These are phyloP conservation scores for Elysia chlorotica DNA, from an alignment of 1,140 invertebrate genomes.

Conservation along the genomic window DNA sequence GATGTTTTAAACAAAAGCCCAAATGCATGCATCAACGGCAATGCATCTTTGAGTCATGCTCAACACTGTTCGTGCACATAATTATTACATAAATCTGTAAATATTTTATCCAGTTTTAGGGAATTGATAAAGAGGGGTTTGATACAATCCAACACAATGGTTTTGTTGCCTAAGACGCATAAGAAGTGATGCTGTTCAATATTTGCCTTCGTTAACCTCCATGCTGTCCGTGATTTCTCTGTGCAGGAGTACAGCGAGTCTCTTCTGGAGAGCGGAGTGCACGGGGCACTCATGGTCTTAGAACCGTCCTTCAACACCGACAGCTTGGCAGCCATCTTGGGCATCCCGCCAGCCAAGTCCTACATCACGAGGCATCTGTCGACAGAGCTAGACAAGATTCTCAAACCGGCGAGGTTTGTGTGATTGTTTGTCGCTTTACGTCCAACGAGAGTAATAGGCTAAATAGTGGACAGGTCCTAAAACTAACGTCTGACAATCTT, in stretches of 20 bases:
- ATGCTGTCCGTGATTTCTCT: no score
- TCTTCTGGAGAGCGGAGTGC: slow-evolving; percentile 93
- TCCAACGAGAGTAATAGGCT: slow-evolving; percentile 26
- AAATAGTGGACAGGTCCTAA: slow-evolving; percentile 32
- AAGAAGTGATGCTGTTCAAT: no score
- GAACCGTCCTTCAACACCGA: slow-evolving; percentile 91
- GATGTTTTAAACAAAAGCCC: no score
- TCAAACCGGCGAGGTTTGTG: slow-evolving; percentile 84
- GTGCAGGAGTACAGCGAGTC: slow-evolving; percentile 87
- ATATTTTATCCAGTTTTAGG: no score
- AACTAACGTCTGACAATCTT: slow-evolving; percentile 21
- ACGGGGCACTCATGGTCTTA: slow-evolving; percentile 88
- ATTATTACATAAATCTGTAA: no score
- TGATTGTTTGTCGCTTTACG: slow-evolving; percentile 41
- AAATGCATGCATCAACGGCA: no score
- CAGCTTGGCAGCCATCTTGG: slow-evolving; percentile 89
- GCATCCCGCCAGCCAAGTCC: slow-evolving; percentile 89
- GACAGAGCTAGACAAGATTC: slow-evolving; percentile 85
- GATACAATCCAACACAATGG: no score
- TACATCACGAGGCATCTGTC: slow-evolving; percentile 89
- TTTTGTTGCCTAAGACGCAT: no score
- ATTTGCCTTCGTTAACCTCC: no score
- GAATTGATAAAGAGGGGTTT: no score
- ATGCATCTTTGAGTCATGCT: no score
- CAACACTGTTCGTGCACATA: no score